Evolutionary conservation across 1,140 invertebrate species (phyloP), one percentile per base, ranked within the genome.

Genomic region (Drosophila punjabiensis): DNA sequence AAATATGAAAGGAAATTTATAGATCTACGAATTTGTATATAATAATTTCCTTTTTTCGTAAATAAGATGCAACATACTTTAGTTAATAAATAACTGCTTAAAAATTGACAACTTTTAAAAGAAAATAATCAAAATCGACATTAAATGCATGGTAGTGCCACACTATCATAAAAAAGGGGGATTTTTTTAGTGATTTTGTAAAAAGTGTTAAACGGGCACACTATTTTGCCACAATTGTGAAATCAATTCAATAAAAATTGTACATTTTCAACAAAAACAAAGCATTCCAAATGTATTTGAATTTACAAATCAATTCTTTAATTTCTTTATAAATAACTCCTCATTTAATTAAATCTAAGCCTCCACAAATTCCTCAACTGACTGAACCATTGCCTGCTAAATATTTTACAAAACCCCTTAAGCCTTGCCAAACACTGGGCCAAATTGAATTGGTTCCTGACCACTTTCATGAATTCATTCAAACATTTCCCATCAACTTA

Each of bases 381-480:
- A 7, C 33, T 37, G 67, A n/a, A n/a, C 11, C 2, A 16, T 13
- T 45, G 14, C 1, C 13, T 35, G 8, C 16, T 16, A 37, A 43
- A 43, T 13, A 39, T 39, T 65, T 43, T 43, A 43, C 11, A 43
- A 65, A 50, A 35, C 47, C 20, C 47, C 13, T 18, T 41, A 43
- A 43, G 47, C 60, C 43, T n/a, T 65, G 20, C 16, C 20, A 52
- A 35, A 24, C n/a, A 48, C 14, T 32, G 33, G 10, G 13, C 1
- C 39, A 47, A 71, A 71, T 71, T 71, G 65, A 71, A 71, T 71
- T 69, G 68, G 1, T 48, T 70, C 28, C 28, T 24, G 65, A 71
- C 39, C 43, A 39, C 16, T 59, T 33, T 14, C 33, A 37, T 28
- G 52, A 58, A 41, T 35, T 41, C 70, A 50, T 52, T 73, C 43